Evolutionary conservation across 2,888 invertebrate species (phyloP), one percentile per base, ranked within the genome.

Genomic region (Agrotis puta): DNA sequence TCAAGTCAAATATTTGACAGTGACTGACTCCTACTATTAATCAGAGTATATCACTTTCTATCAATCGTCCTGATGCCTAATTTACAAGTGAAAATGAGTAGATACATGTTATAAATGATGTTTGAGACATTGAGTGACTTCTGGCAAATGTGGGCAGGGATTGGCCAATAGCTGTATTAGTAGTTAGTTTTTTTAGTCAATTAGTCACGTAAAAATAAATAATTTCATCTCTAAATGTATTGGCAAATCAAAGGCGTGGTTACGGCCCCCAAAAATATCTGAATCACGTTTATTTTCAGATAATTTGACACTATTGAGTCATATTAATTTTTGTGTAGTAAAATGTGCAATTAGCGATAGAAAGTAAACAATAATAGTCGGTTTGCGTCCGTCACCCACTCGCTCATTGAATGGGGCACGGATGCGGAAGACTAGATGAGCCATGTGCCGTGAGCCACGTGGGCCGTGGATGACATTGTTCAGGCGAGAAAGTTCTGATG

Each of bases 291-390:
- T 70, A 74, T 77, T 78, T 63, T 14, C 18, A 74, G 22, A 47
- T 58, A 69, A 58, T 54, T 33, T 48, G 53, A 73, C 18, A 58
- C 56, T 27, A 85, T 90, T 39, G 90, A 91, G 86, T 91, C 89
- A 91, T 82, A 75, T 77, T 84, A 85, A 83, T 80, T 85, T 88
- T 86, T 86, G 83, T 84, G 81, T 72, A 62, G 85, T 88, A 86
- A 59, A 90, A 89, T 91, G 88, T 89, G 88, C 89, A 92, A 93
- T 94, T 92, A 92, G 85, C 84, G 83, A 89, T 94, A 94, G 94
- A 95, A 95, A 95, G 94, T 92, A 91, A 92, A 92, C 91, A 92
- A 91, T 91, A 90, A 90, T 90, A 89, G 78, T 94, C 92, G 93
- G 92, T 93, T 89, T 91, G 87, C 88, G 87, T 87, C 86, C 85